Evolutionary conservation across 2,113 vertebrate species (phyloP).

Genomic region (Myotis lucifugus): DNA sequence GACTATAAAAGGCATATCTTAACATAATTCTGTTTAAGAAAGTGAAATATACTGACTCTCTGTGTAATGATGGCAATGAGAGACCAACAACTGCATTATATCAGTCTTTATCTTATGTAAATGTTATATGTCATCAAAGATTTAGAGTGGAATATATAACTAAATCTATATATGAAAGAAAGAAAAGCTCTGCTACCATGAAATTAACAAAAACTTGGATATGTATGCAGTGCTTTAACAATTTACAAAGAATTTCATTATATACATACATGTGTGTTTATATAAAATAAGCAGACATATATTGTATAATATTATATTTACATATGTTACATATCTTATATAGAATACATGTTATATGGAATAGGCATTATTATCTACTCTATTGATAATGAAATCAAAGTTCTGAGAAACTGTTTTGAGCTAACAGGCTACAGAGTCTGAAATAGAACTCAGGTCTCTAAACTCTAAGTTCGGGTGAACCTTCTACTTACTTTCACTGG

Average conservation of each 20-base stretch:
- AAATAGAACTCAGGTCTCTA: not conserved
- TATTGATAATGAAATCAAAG: not conserved
- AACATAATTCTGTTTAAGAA: not conserved
- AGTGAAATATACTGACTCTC: not conserved
- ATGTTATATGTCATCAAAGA: not conserved
- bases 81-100: not conserved
- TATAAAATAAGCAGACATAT: not conserved
- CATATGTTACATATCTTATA: not conserved
- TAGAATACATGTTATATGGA: not conserved
- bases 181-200: not conserved
- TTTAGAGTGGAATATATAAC: not conserved
- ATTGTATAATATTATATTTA: not conserved
- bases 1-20: not conserved
- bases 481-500: not conserved
- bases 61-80: not conserved
- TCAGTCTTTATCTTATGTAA: not conserved
- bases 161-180: not conserved
- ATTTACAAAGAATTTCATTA: not conserved
- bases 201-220: not conserved
- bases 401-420: not conserved
- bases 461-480: not conserved
- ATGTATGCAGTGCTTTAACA: not conserved
- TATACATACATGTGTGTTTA: not conserved
- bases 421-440: not conserved
- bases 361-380: not conserved